Evolutionary conservation across 92 coral and sea anemone species (phyloP).

Genomic region (Zoanthus sansibaricus): DNA sequence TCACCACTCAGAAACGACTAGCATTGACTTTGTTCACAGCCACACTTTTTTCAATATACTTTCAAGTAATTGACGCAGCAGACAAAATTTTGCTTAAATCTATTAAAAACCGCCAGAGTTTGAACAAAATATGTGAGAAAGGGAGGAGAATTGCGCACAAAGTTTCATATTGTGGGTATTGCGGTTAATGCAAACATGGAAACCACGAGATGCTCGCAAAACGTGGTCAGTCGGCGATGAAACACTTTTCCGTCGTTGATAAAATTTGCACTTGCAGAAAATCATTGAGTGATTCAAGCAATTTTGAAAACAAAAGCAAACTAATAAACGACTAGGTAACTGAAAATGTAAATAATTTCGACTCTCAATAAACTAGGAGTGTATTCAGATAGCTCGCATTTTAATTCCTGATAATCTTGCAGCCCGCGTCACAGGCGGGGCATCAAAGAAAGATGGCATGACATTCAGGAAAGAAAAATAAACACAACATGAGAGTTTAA

Average conservation of each 20-base stretch:
- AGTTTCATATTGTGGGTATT: background rate
- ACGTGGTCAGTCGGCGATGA: background rate
- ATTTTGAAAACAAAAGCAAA: background rate
- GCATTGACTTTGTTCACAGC: background rate
- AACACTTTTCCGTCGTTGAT: background rate
- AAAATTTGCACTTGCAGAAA: background rate
- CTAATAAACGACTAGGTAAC: background rate
- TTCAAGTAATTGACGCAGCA: too few relatives aligned
- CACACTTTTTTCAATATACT: background rate
- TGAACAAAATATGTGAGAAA: too few relatives aligned
- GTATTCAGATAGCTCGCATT: background rate
- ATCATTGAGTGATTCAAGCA: background rate
- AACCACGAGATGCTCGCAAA: background rate
- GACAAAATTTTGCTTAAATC: too few relatives aligned
- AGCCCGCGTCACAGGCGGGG: constrained; percentile 27
- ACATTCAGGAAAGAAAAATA: background rate
- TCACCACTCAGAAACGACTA: too few relatives aligned
- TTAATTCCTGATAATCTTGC: constrained; percentile 6
- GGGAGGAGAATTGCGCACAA: background rate
- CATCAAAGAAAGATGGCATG: background rate
- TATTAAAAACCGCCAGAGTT: too few relatives aligned
- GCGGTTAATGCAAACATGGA: background rate
- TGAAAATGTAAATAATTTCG: background rate
- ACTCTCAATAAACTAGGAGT: background rate
- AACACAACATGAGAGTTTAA: constrained; percentile 9